These are phyloP conservation scores for Oeneis ivallda DNA, from an alignment of 2,888 invertebrate species.

Conservation along the genomic window DNA sequence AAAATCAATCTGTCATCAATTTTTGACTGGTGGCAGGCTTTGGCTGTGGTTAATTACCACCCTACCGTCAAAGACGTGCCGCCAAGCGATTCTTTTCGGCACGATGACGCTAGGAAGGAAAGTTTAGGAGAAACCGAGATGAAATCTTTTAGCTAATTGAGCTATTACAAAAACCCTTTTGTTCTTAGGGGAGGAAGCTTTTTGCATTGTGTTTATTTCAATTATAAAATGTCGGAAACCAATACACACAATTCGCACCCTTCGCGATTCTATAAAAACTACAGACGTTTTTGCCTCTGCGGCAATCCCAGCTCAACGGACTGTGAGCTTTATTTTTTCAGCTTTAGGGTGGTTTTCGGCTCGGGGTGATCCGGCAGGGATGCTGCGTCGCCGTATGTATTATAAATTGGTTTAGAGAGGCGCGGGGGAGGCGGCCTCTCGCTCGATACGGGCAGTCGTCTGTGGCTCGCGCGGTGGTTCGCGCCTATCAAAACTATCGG, in stretches of 20 bases:
- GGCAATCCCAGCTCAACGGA: slow-evolving; percentile 56
- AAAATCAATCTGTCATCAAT: too few species aligned
- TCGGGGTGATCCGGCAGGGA: slow-evolving; percentile 57
- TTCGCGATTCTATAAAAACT: slow-evolving; percentile 71
- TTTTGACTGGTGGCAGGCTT: too few species aligned
- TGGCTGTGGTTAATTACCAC: too few species aligned
- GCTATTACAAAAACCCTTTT: background rate
- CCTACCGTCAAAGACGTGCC: too few species aligned
- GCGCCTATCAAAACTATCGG: slow-evolving; percentile 41
- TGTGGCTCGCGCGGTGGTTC: slow-evolving; percentile 55
- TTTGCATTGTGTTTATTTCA: slow-evolving; percentile 56
- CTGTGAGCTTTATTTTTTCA: slow-evolving; percentile 41
- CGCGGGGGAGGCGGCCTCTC: slow-evolving; percentile 66
- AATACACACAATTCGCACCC: slow-evolving; percentile 77
- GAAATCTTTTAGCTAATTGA: background rate
- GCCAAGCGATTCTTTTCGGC: too few species aligned
- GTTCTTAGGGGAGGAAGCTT: slow-evolving; percentile 9
- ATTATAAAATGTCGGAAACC: slow-evolving; percentile 60
- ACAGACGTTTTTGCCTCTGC: slow-evolving; percentile 77
- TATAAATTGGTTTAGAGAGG: slow-evolving; percentile 81
- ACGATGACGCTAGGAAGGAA: too few species aligned
- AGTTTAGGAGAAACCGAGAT: background rate
- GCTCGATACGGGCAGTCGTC: slow-evolving; percentile 77
- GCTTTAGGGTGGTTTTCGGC: slow-evolving; percentile 51
- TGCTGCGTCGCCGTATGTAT: slow-evolving; percentile 81